These are phyloP conservation scores for Andrena bicolor DNA, from an alignment of 2,888 invertebrate genomes.

Conservation along the genomic window DNA sequence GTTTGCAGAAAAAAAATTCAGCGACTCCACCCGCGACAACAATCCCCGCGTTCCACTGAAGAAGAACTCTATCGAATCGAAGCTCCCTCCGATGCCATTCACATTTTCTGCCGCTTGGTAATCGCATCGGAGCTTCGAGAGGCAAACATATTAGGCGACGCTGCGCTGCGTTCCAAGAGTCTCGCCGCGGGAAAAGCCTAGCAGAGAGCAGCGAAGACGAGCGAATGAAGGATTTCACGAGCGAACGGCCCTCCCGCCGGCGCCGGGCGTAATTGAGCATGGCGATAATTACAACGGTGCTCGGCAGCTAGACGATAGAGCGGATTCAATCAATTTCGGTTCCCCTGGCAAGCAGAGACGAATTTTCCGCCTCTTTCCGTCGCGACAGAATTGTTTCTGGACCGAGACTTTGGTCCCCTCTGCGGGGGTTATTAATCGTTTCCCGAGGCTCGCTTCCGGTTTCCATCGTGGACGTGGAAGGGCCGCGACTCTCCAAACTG, in stretches of 20 bases:
- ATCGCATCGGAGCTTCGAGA: slow-evolving; percentile 33
- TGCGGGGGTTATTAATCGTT: slow-evolving; percentile 47
- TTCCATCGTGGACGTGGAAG: background rate
- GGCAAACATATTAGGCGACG: slow-evolving; percentile 37
- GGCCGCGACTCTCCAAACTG: slow-evolving; percentile 22
- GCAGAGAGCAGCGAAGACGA: slow-evolving; percentile 23
- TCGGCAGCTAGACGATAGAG: slow-evolving; percentile 33
- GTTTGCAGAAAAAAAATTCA: background rate
- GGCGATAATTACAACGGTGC: slow-evolving; percentile 72
- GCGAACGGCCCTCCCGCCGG: slow-evolving; percentile 47
- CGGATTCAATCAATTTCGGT: slow-evolving; percentile 62
- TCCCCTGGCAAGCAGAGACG: slow-evolving; percentile 36
- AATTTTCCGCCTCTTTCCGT: slow-evolving; percentile 51
- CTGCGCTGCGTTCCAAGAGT: slow-evolving; percentile 3
- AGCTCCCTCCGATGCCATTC: too few relatives aligned
- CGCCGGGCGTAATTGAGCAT: slow-evolving; percentile 72
- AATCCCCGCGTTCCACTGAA: background rate
- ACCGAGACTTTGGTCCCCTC: slow-evolving; percentile 33
- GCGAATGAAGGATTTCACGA: slow-evolving; percentile 63
- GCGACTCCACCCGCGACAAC: background rate
- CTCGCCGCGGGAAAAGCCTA: slow-evolving; percentile 9
- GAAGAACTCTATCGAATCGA: too few relatives aligned
- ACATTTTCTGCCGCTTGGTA: slow-evolving; percentile 9
- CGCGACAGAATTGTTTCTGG: slow-evolving; percentile 21
- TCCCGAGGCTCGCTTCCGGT: background rate